These are phyloP conservation scores for Aldrovandia affinis DNA, from an alignment of 2,797 vertebrate species.

Conservation along the genomic window DNA sequence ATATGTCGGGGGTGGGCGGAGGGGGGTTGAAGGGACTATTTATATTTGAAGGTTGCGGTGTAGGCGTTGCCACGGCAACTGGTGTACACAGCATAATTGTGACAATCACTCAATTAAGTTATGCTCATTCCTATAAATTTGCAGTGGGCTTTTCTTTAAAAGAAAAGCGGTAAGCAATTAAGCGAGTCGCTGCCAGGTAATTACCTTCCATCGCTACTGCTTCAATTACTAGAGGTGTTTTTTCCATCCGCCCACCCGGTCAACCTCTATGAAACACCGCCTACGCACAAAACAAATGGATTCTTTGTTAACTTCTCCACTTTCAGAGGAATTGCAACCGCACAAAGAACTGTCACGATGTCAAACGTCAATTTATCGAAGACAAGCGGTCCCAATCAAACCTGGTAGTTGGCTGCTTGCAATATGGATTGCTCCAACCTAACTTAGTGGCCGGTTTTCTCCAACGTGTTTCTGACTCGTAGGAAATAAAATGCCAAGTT, in stretches of 20 bases:
- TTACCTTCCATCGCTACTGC: conserved; percentile 35
- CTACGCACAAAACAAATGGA: conserved; percentile 30
- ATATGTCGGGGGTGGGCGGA: background rate
- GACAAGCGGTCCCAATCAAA: conserved; percentile 24
- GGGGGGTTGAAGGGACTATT: conserved; percentile 17
- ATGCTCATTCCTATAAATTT: conserved; percentile 38
- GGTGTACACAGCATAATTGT: conserved; percentile 41
- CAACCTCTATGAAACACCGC: conserved; percentile 42
- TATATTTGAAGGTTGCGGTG: conserved; percentile 35
- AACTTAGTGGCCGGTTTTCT: background rate
- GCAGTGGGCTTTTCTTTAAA: conserved; percentile 24
- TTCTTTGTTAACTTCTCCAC: conserved; percentile 6
- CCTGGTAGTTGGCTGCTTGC: conserved; percentile 11
- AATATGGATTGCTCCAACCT: background rate
- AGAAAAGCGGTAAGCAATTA: conserved; percentile 53
- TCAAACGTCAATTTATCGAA: conserved; percentile 23
- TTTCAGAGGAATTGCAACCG: conserved; percentile 23
- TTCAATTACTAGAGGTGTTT: conserved; percentile 56
- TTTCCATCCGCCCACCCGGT: conserved; percentile 49
- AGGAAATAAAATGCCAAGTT: background rate
- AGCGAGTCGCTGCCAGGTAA: conserved; percentile 42
- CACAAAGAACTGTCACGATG: background rate
- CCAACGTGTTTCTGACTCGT: background rate
- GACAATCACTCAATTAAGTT: conserved; percentile 49
- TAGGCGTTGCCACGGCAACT: conserved; percentile 54